Evolutionary conservation across 35 echinoderm and acorn worm genomes (phyloP).

Genomic region (Hemicentrotus pulcherrimus): DNA sequence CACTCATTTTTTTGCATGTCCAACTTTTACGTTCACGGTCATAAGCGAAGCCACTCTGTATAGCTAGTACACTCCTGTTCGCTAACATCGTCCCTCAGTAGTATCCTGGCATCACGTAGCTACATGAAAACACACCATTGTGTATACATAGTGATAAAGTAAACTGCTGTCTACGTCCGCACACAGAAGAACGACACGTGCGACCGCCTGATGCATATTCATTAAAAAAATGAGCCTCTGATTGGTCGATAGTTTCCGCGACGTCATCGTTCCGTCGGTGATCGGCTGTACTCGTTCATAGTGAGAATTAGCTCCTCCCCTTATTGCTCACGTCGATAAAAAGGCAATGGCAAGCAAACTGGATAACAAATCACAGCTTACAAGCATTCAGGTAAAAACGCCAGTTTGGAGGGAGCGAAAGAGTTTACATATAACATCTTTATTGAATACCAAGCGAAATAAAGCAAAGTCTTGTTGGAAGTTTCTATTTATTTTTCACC

Average conservation of each 20-base stretch:
- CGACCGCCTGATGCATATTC: not conserved
- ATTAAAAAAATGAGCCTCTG: not conserved
- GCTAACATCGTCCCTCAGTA: not conserved
- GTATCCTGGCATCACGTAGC: not conserved
- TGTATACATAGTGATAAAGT: not conserved
- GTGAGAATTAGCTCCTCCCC: not conserved
- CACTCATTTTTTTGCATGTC: not conserved
- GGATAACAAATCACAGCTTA: too few relatives aligned
- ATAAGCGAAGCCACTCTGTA: not conserved
- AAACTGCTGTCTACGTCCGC: not conserved
- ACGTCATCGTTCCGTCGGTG: conserved; percentile 6
- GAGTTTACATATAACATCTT: not conserved
- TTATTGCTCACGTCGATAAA: not conserved
- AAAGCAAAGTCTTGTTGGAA: not conserved
- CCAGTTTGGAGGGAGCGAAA: conserved; percentile 8
- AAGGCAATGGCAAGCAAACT: not conserved
- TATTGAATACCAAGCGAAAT: not conserved
- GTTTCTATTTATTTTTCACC: conserved; percentile 1
- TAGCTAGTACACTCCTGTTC: not conserved
- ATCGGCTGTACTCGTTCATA: not conserved
- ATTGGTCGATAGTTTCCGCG: not conserved
- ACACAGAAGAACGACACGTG: not conserved
- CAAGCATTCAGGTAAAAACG: not conserved
- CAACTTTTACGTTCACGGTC: not conserved
- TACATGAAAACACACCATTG: conserved; percentile 18